A percentile compares a stretch with the other conserved stretches of the same genome.
These are phyloP conservation scores for Sander lucioperca DNA, from an alignment of 2,113 vertebrate species.

Conservation along the genomic window DNA sequence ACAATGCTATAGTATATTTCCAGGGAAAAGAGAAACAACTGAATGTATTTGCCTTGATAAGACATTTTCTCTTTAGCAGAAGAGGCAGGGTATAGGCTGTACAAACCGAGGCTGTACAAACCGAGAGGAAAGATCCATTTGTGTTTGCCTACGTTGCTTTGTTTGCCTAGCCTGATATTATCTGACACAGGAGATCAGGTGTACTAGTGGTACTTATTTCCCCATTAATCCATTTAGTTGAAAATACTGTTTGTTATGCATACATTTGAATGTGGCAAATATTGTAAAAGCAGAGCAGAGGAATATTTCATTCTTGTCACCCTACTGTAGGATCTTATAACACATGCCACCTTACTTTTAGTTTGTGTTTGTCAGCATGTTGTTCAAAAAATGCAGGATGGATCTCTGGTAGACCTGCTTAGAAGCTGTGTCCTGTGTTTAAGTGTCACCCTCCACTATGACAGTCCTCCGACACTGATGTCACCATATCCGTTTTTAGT, in stretches of 20 bases:
- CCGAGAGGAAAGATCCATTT: neutral
- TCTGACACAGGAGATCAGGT: neutral
- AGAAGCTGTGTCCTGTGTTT: neutral
- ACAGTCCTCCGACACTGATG: constrained; percentile 12
- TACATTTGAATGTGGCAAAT: neutral
- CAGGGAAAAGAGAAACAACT: constrained; percentile 1
- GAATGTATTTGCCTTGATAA: neutral
- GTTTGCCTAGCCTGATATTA: neutral
- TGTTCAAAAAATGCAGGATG: too few species aligned
- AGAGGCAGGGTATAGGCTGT: neutral
- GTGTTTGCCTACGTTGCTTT: constrained; percentile 13
- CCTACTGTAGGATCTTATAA: neutral
- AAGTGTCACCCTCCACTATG: constrained; percentile 2
- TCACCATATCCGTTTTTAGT: constrained; percentile 56
- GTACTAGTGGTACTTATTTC: neutral
- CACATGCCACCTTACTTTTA: neutral
- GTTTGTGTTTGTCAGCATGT: neutral
- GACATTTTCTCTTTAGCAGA: neutral
- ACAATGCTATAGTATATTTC: neutral
- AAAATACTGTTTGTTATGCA: neutral
- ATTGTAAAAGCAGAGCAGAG: neutral
- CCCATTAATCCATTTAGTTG: neutral
- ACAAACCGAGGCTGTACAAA: constrained; percentile 14
- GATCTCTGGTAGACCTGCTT: neutral
- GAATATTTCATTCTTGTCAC: neutral